Evolutionary conservation across 2,797 vertebrate species (phyloP).

Genomic region (Hemibagrus guttatus): DNA sequence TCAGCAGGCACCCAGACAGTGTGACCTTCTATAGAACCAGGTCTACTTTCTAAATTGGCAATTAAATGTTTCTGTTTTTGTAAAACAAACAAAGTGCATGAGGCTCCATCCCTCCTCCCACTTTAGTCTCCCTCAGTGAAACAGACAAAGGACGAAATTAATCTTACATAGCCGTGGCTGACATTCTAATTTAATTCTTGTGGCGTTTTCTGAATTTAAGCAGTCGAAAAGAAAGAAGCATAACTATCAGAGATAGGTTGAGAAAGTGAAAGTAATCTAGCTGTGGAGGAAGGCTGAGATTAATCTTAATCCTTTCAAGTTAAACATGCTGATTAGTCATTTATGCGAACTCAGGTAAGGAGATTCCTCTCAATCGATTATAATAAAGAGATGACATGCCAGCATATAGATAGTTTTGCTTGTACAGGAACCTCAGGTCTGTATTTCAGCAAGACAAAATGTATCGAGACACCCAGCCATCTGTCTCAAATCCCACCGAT

Average conservation of each 20-base stretch:
- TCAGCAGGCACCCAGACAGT: slow-evolving; percentile 3
- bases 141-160: background rate
- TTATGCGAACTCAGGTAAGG: background rate
- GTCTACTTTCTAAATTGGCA: slow-evolving; percentile 10
- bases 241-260: background rate
- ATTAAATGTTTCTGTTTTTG: slow-evolving; percentile 7
- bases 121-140: background rate
- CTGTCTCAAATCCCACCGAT: background rate
- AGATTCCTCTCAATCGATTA: background rate
- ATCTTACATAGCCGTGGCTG: background rate
- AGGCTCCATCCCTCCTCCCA: background rate
- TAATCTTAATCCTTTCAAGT: background rate
- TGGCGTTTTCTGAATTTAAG: background rate
- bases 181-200: background rate
- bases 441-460: background rate
- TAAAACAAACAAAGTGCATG: background rate
- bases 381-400: background rate
- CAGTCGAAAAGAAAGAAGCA: background rate
- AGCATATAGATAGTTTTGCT: background rate
- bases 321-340: background rate
- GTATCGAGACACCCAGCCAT: background rate
- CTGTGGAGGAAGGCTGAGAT: background rate
- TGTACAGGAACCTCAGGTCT: background rate
- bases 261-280: background rate
- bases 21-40: slow-evolving; percentile 9